These are phyloP conservation scores for Psilopogon haemacephalus DNA, from an alignment of 2,113 vertebrate species.

Conservation along the genomic window DNA sequence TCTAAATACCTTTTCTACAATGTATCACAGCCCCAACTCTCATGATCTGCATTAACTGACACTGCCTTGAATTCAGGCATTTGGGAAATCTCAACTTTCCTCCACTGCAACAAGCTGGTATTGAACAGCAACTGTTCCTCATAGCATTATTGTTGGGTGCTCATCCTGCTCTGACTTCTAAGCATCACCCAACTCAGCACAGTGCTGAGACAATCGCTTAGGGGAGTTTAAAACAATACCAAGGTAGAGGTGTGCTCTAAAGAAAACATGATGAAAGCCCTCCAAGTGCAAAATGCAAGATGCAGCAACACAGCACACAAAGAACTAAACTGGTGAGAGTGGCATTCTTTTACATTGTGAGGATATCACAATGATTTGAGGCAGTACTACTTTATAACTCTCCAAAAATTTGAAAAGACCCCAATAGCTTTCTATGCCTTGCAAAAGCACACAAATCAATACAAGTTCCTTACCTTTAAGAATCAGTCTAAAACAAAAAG, in stretches of 20 bases:
- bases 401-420: not conserved
- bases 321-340: not conserved
- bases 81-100: not conserved
- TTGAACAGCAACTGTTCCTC: not conserved
- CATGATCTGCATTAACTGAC: not conserved
- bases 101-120: not conserved
- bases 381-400: not conserved
- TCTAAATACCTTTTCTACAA: not conserved
- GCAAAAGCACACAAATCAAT: not conserved
- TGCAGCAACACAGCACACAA: not conserved
- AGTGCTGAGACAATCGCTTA: not conserved
- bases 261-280: not conserved
- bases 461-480: not conserved
- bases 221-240: not conserved
- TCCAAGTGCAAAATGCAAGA: not conserved
- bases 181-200: not conserved
- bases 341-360: not conserved
- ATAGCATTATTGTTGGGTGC: not conserved
- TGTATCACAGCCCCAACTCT: fast-evolving
- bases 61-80: not conserved
- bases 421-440: not conserved
- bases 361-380: not conserved
- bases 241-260: not conserved
- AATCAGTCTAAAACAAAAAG: not conserved
- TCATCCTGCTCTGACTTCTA: not conserved